A percentile compares a stretch with the other conserved stretches of the same genome.
Evolutionary conservation across 2,113 vertebrate genomes (phyloP).

Genomic region (Vombatus ursinus): DNA sequence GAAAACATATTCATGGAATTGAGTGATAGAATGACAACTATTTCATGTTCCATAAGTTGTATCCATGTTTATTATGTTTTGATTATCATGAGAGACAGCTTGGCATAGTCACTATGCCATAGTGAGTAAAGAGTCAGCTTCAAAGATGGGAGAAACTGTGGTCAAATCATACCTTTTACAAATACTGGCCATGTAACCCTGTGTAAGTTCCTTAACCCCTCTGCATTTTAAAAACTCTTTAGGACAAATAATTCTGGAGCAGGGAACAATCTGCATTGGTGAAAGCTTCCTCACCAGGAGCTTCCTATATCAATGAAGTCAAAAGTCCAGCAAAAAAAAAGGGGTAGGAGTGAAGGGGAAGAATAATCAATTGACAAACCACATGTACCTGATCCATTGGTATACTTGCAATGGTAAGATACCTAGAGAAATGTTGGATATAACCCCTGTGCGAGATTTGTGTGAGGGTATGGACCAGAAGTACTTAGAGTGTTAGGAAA

Average conservation of each 20-base stretch:
- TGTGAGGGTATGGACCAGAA: background rate
- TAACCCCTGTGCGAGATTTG: background rate
- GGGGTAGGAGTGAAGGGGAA: background rate
- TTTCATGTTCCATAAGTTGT: constrained; percentile 1
- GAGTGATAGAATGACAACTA: background rate
- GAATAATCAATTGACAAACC: background rate
- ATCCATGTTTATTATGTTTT: background rate
- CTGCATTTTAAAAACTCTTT: background rate
- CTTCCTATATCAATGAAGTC: background rate
- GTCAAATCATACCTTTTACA: background rate
- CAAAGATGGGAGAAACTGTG: background rate
- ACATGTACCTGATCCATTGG: background rate
- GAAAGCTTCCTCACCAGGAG: background rate
- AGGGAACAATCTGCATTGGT: background rate
- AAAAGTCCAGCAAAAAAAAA: background rate
- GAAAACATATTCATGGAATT: constrained; percentile 3
- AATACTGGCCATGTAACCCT: background rate
- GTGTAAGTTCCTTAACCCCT: background rate
- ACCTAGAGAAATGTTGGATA: background rate
- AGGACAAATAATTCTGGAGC: background rate
- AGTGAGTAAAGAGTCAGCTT: background rate
- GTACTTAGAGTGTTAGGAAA: background rate
- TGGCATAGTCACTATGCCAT: background rate
- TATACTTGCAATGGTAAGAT: background rate
- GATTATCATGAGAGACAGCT: background rate